Conservation (phyloP, 2,113 vertebrate genomes). For the Seriola quinqueradiata region DNA sequence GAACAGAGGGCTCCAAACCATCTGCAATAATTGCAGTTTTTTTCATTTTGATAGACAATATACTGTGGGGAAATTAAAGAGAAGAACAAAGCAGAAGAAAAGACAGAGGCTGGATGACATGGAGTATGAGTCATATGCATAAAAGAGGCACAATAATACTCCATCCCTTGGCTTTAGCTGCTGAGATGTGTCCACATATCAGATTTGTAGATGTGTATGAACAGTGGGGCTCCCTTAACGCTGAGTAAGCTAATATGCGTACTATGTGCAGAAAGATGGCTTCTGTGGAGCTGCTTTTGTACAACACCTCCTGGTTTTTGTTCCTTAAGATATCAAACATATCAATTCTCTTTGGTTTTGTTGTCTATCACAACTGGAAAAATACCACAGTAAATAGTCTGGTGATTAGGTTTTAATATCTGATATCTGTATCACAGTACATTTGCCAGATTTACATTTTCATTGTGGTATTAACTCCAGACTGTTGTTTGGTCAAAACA, state of each 20-base stretch:
- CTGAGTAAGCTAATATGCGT: not conserved
- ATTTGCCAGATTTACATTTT: not conserved
- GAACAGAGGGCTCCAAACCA: slow-evolving; percentile 36
- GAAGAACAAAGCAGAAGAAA: not conserved
- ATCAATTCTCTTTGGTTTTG: too few relatives aligned
- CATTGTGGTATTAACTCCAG: not conserved
- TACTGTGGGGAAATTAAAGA: not conserved
- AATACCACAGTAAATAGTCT: too few relatives aligned
- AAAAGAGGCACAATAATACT: not conserved
- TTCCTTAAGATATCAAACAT: too few relatives aligned
- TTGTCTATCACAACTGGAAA: too few relatives aligned
- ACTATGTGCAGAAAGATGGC: not conserved
- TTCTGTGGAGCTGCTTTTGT: not conserved
- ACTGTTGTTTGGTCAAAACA: too few relatives aligned
- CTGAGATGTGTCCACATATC: slow-evolving; percentile 14
- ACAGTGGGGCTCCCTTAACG: not conserved
- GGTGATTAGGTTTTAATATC: too few relatives aligned
- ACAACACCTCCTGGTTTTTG: not conserved
- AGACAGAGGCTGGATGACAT: not conserved
- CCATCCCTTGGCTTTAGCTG: not conserved
- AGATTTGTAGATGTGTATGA: not conserved
- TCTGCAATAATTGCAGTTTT: slow-evolving; percentile 27
- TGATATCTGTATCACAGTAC: too few relatives aligned
- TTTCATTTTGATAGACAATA: slow-evolving; percentile 22
- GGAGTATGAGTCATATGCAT: slow-evolving; percentile 18